Percentiles rank a stretch among this genome's conserved stretches.
Evolutionary conservation across 2,888 invertebrate species (phyloP).

Genomic region (Heteropelma amictum): DNA sequence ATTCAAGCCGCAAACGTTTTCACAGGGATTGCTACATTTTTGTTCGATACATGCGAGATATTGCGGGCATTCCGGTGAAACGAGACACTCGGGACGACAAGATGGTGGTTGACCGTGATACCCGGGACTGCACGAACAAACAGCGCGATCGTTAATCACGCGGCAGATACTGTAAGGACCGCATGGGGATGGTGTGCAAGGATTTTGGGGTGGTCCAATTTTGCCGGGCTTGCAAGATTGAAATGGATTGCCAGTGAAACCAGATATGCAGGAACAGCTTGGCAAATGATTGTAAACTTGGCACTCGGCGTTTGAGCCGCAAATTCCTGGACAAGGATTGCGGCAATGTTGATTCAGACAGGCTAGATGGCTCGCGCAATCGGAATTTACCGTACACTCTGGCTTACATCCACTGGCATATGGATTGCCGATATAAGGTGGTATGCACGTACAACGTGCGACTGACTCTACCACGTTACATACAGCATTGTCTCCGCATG

Average conservation of each 20-base stretch:
- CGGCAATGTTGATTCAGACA: conserved; percentile 92
- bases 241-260: conserved; percentile 91
- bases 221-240: conserved; percentile 83
- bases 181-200: conserved; percentile 82
- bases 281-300: conserved; percentile 90
- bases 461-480: conserved; percentile 85
- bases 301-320: conserved; percentile 91
- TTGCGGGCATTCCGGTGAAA: conserved; percentile 81
- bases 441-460: conserved; percentile 90
- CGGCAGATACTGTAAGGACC: conserved; percentile 82
- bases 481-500: conserved; percentile 91
- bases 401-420: conserved; percentile 88
- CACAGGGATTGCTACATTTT: conserved; percentile 83
- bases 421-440: conserved; percentile 92
- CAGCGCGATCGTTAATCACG: conserved; percentile 80
- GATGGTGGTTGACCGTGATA: conserved; percentile 81
- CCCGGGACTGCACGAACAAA: conserved; percentile 82
- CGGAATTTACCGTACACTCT: conserved; percentile 90
- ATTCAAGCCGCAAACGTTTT: conserved; percentile 81
- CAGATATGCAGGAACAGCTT: conserved; percentile 87
- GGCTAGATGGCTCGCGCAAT: conserved; percentile 87
- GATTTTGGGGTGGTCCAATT: conserved; percentile 73
- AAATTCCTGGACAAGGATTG: conserved; percentile 91
- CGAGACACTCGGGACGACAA: conserved; percentile 82
- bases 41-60: conserved; percentile 82